These are phyloP conservation scores for Teleogryllus oceanicus DNA, from an alignment of 2,888 invertebrate genomes.

Conservation along the genomic window DNA sequence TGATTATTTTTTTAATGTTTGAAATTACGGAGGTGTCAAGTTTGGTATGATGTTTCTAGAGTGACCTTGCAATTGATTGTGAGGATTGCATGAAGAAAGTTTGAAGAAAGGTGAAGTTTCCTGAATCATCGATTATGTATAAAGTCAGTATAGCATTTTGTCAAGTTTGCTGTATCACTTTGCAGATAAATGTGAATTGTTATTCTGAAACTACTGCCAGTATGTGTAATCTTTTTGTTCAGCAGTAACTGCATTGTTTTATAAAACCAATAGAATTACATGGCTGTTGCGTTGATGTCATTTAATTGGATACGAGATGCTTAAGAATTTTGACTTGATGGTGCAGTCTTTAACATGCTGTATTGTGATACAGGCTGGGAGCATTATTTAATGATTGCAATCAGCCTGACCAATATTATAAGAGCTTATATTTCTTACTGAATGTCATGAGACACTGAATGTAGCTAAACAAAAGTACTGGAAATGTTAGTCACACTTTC, in stretches of 20 bases:
- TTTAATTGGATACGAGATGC: not conserved
- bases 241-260: not conserved
- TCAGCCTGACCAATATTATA: conserved; percentile 18
- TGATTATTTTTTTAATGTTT: not conserved
- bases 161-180: conserved; percentile 1
- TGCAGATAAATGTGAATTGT: not conserved
- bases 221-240: not conserved
- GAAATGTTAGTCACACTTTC: not conserved
- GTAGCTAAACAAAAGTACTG: not conserved
- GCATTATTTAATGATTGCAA: not conserved
- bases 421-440: conserved; percentile 9
- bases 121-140: not conserved
- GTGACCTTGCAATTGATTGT: not conserved
- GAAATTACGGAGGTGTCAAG: not conserved
- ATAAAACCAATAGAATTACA: not conserved
- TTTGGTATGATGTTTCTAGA: not conserved
- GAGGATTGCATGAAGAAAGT: not conserved
- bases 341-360: conserved; percentile 2
- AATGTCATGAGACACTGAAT: not conserved
- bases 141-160: not conserved
- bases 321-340: not conserved
- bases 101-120: not conserved
- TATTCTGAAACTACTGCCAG: not conserved
- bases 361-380: conserved; percentile 18
- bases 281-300: conserved; percentile 1